Percentiles rank a stretch among this genome's conserved stretches.
Conservation (phyloP, 2,113 vertebrate genomes). For the Geococcyx californianus region DNA sequence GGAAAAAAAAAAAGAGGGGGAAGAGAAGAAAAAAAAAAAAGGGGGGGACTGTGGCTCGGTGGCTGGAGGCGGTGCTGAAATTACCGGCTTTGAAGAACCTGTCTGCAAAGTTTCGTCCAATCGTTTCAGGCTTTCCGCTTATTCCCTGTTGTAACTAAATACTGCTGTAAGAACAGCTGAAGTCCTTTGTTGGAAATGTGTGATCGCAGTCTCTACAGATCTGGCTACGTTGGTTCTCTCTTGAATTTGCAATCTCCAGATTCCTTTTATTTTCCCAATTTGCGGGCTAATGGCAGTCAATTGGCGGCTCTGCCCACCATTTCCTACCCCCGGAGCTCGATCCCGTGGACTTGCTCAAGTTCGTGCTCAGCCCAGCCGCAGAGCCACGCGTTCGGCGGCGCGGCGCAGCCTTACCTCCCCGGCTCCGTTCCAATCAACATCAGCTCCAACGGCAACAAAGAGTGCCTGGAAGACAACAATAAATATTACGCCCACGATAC, state of each 20-base stretch:
- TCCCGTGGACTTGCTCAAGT: constrained; percentile 88
- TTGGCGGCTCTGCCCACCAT: constrained; percentile 87
- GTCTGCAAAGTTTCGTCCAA: constrained; percentile 81
- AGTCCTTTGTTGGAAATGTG: constrained; percentile 94
- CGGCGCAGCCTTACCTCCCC: constrained; percentile 83
- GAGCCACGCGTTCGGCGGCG: constrained; percentile 82
- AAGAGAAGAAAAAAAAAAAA: not conserved
- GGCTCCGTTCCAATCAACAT: constrained; percentile 76
- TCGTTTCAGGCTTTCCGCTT: constrained; percentile 78
- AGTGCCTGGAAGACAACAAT: constrained; percentile 79
- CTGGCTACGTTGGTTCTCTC: constrained; percentile 91
- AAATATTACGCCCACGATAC: constrained; percentile 82
- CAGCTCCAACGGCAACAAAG: constrained; percentile 81
- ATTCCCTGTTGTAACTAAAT: constrained; percentile 93
- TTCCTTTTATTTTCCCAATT: constrained; percentile 90
- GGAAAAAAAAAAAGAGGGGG: not conserved
- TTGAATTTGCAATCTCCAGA: constrained; percentile 89
- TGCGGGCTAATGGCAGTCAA: constrained; percentile 90
- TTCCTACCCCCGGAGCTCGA: constrained; percentile 87
- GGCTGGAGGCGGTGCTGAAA: constrained; percentile 79
- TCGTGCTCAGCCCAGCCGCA: constrained; percentile 83
- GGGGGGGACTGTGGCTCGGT: constrained; percentile 22
- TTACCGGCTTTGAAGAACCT: constrained; percentile 80
- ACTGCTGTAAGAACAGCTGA: constrained; percentile 80
- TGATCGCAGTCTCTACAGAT: constrained; percentile 92